Conservation (phyloP, 2,797 vertebrate genomes). For the Propithecus perrieri region DNA sequence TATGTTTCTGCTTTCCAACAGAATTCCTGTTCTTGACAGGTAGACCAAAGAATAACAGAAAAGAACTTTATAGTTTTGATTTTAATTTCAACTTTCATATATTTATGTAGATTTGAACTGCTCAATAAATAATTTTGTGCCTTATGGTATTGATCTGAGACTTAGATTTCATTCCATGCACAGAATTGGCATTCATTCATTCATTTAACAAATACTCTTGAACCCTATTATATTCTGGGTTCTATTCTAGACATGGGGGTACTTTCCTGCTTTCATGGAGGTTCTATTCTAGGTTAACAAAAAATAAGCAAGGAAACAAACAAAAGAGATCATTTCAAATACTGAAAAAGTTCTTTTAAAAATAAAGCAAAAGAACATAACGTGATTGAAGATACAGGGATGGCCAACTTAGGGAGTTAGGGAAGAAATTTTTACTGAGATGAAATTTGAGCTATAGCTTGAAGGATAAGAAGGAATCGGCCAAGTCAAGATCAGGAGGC, state of each 20-base stretch:
- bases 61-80: background rate
- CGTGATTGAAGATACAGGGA: background rate
- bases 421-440: background rate
- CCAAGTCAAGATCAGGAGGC: background rate
- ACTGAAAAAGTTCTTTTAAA: background rate
- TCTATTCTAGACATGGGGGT: background rate
- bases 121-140: background rate
- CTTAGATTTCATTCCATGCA: background rate
- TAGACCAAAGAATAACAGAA: background rate
- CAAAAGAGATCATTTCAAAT: background rate
- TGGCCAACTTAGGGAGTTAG: background rate
- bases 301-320: background rate
- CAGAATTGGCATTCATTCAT: background rate
- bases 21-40: background rate
- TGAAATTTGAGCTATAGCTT: background rate
- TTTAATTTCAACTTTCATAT: constrained; percentile 1
- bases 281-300: background rate
- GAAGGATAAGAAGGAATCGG: background rate
- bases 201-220: background rate
- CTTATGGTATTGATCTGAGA: background rate
- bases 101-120: background rate
- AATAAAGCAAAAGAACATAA: background rate
- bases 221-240: background rate
- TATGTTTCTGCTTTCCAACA: background rate
- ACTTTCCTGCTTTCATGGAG: background rate